Conservation (phyloP, 2,888 invertebrate genomes). For the Anagyrus pseudococci region DNA sequence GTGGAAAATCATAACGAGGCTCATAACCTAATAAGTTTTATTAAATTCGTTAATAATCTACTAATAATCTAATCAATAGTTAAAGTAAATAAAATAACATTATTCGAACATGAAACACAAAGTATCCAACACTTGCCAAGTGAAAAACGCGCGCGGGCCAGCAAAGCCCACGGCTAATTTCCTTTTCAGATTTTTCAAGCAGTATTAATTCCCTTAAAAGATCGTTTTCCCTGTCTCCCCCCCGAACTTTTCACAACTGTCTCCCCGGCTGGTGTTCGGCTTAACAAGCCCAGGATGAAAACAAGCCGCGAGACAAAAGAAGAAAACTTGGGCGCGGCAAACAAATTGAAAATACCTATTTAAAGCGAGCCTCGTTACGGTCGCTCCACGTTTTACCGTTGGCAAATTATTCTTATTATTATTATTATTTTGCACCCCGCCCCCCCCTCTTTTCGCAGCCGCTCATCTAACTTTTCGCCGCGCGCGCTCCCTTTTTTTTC, state of each 20-base stretch:
- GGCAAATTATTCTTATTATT: too few relatives aligned
- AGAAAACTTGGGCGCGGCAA: neutral
- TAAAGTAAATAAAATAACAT: too few relatives aligned
- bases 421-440: too few relatives aligned
- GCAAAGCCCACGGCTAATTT: slow-evolving; percentile 8
- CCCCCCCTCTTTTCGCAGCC: too few relatives aligned
- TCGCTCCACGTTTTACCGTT: slow-evolving; percentile 8
- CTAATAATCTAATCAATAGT: too few relatives aligned
- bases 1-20: slow-evolving; percentile 19
- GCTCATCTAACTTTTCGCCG: too few relatives aligned
- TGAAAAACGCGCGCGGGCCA: neutral
- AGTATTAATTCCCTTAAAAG: slow-evolving; percentile 11
- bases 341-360: slow-evolving; percentile 20
- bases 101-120: too few relatives aligned
- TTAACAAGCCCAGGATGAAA: too few relatives aligned
- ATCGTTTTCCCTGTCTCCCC: neutral
- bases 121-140: too few relatives aligned
- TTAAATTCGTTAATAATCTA: too few relatives aligned
- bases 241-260: slow-evolving; percentile 8
- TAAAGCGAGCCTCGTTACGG: slow-evolving; percentile 25
- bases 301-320: slow-evolving; percentile 9
- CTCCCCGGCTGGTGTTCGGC: neutral
- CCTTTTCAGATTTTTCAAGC: slow-evolving; percentile 7
- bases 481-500: too few relatives aligned
- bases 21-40: too few relatives aligned